phyloP scores from a whole-genome alignment of 1,140 invertebrate genomes.

The Anoplolepis gracilipes region DNA sequence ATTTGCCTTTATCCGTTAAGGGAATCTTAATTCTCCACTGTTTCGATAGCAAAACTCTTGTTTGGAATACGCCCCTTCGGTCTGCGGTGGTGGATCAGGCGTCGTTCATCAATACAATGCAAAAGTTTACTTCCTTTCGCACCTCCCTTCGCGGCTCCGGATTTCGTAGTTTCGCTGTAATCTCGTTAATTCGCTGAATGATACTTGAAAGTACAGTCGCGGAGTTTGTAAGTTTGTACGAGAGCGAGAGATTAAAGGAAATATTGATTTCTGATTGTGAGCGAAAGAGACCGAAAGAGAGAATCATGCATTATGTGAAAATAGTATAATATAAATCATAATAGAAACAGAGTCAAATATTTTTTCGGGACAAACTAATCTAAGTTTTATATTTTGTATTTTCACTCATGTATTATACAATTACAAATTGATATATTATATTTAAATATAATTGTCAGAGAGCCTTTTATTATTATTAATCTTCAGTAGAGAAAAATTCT shows the following conservation, averaged over 20 bases:
- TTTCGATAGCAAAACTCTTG: constrained; percentile 38
- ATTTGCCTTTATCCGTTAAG: constrained; percentile 18
- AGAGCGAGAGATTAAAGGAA: constrained; percentile 51
- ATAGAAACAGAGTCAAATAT: background rate
- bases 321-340: constrained; percentile 4
- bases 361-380: background rate
- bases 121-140: constrained; percentile 44
- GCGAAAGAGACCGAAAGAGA: too few species aligned
- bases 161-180: constrained; percentile 17
- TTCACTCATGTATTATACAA: background rate
- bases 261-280: constrained; percentile 13
- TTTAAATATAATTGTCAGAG: constrained; percentile 2
- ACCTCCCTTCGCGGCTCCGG: constrained; percentile 14
- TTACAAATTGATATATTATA: constrained; percentile 3
- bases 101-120: constrained; percentile 44
- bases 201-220: background rate
- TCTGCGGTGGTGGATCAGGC: constrained; percentile 20
- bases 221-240: constrained; percentile 19
- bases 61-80: constrained; percentile 39
- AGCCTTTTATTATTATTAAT: background rate
- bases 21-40: constrained; percentile 14
- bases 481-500: background rate
- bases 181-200: constrained; percentile 38
- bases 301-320: background rate
- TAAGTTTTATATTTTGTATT: constrained; percentile 15